These are phyloP conservation scores for Clarias pachynema DNA, from an alignment of 2,797 vertebrate species.

Conservation along the genomic window DNA sequence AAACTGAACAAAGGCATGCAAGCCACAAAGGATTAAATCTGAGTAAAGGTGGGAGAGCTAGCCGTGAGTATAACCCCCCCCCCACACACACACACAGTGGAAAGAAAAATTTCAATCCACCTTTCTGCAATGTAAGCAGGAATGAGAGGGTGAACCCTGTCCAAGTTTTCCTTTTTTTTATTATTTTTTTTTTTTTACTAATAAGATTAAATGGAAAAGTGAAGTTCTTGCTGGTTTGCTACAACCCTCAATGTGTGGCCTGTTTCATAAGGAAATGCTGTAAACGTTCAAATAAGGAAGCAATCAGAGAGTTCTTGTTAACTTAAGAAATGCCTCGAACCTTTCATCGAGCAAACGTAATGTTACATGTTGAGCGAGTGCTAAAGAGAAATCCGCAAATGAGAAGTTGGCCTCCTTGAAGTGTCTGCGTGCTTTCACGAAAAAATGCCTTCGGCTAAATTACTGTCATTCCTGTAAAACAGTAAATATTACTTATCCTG, in stretches of 20 bases:
- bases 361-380: neutral
- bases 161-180: neutral
- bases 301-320: slow-evolving; percentile 17
- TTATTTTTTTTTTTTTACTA: too few relatives aligned
- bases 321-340: neutral
- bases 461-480: neutral
- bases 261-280: slow-evolving; percentile 7
- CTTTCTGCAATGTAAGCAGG: neutral
- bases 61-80: neutral
- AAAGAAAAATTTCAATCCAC: neutral
- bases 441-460: neutral
- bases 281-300: slow-evolving; percentile 13
- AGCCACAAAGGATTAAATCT: neutral
- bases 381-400: neutral
- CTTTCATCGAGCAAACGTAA: neutral
- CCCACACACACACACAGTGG: neutral
- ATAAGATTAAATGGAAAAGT: slow-evolving; percentile 29
- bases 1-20: neutral
- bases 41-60: too few relatives aligned
- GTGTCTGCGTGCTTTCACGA: neutral
- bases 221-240: neutral
- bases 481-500: neutral
- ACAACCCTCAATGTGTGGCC: slow-evolving; percentile 19
- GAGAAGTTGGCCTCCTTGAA: neutral
- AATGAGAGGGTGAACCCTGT: neutral